These are phyloP conservation scores for Himantopus leucocephalus DNA, from an alignment of 2,113 vertebrate species.

Conservation along the genomic window DNA sequence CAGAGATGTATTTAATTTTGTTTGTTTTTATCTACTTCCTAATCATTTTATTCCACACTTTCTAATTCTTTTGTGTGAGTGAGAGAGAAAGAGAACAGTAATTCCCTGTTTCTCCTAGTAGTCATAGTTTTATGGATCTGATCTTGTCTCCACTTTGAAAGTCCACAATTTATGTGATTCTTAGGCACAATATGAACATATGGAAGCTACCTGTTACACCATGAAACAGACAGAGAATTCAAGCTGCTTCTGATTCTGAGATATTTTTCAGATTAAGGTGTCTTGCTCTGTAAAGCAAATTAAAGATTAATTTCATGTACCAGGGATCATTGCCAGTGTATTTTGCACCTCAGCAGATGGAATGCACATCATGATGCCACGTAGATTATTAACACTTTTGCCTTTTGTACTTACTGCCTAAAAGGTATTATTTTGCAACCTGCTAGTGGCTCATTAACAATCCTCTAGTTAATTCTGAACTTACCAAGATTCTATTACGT, in stretches of 20 bases:
- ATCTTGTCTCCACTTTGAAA: background rate
- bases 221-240: background rate
- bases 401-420: background rate
- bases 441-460: slow-evolving; percentile 12
- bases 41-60: background rate
- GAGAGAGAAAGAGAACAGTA: background rate
- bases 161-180: background rate
- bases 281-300: slow-evolving; percentile 10
- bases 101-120: background rate
- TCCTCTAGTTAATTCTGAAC: slow-evolving; percentile 11
- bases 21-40: background rate
- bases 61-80: background rate
- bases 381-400: background rate
- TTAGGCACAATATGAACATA: background rate
- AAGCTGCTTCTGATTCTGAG: background rate
- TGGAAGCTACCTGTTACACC: background rate
- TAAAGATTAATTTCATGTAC: slow-evolving; percentile 1
- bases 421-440: background rate
- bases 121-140: background rate
- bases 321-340: background rate
- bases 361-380: background rate
- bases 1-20: background rate
- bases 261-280: background rate
- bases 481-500: background rate
- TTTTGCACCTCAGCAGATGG: slow-evolving; percentile 11